Evolutionary conservation across 2,797 vertebrate genomes (phyloP).

Genomic region (Takifugu ocellatus): DNA sequence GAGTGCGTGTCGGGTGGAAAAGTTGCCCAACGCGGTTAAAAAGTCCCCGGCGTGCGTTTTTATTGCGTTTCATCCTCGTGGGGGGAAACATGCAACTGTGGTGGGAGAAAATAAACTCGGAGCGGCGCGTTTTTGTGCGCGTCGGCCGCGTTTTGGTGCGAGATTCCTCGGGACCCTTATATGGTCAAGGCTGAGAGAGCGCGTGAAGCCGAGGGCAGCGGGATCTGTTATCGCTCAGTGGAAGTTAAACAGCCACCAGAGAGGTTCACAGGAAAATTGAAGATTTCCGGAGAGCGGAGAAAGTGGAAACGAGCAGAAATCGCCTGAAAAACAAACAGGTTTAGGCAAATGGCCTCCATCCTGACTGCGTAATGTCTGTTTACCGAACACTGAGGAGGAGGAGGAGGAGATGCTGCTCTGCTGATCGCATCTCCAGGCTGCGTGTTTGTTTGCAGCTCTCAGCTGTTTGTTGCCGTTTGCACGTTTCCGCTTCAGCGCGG

Average conservation of each 20-base stretch:
- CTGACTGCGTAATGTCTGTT: slow-evolving; percentile 12
- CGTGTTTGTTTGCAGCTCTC: too few relatives aligned
- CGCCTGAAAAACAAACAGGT: too few relatives aligned
- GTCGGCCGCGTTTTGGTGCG: slow-evolving; percentile 64
- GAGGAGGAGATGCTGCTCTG: too few relatives aligned
- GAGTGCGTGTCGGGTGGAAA: background rate
- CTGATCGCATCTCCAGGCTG: too few relatives aligned
- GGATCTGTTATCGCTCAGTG: slow-evolving; percentile 69
- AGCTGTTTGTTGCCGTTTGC: too few relatives aligned
- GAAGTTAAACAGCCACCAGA: too few relatives aligned
- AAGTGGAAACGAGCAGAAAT: too few relatives aligned
- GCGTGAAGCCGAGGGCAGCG: slow-evolving; percentile 52
- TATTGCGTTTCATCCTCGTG: background rate
- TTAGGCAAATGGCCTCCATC: too few relatives aligned
- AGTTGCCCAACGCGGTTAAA: background rate
- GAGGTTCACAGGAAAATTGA: too few relatives aligned
- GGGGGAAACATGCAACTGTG: background rate
- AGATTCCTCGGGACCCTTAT: slow-evolving; percentile 77
- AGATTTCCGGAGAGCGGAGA: too few relatives aligned
- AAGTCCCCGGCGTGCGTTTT: background rate
- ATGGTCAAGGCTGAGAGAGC: slow-evolving; percentile 74
- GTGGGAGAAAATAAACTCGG: background rate
- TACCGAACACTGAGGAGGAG: background rate
- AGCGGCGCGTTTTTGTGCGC: slow-evolving; percentile 52
- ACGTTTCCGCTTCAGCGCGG: too few relatives aligned